Conservation (phyloP, 1,140 invertebrate species). For the Elymnias hypermnestra region DNA sequence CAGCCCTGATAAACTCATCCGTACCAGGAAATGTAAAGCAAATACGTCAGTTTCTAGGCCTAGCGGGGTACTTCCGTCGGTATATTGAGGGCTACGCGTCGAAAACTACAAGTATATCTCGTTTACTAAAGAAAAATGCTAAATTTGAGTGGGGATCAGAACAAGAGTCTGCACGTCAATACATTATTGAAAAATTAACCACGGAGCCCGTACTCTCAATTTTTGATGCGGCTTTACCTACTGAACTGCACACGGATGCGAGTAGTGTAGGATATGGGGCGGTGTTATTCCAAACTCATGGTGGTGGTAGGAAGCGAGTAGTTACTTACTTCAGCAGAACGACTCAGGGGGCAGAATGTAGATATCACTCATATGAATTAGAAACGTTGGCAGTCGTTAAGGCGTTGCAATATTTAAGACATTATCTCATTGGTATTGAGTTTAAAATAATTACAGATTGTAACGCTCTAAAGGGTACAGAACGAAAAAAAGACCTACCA, state of each 20-base stretch:
- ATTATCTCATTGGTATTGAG: conserved; percentile 28
- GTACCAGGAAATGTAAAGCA: conserved; percentile 17
- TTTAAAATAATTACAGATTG: conserved; percentile 22
- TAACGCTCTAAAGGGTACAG: conserved; percentile 22
- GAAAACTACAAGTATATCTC: conserved; percentile 13
- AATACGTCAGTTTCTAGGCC: conserved; percentile 23
- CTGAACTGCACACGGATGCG: conserved; percentile 13
- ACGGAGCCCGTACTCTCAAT: background rate
- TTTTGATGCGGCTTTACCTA: background rate
- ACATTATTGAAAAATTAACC: background rate
- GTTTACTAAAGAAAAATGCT: background rate
- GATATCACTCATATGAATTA: conserved; percentile 41
- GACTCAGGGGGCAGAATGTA: conserved; percentile 3
- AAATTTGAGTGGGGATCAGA: conserved; percentile 10
- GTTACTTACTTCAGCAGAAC: conserved; percentile 8
- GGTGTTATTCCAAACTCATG: conserved; percentile 3
- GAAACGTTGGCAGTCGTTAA: conserved; percentile 28
- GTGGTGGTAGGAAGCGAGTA: background rate
- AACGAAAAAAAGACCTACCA: conserved; percentile 15
- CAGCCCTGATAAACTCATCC: conserved; percentile 14
- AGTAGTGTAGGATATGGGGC: conserved; percentile 7
- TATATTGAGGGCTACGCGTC: conserved; percentile 18
- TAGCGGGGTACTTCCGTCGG: conserved; percentile 25
- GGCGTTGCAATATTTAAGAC: conserved; percentile 21
- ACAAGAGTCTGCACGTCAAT: background rate